Evolutionary conservation across 2,113 vertebrate genomes (phyloP).

Genomic region (Centrocercus urophasianus): DNA sequence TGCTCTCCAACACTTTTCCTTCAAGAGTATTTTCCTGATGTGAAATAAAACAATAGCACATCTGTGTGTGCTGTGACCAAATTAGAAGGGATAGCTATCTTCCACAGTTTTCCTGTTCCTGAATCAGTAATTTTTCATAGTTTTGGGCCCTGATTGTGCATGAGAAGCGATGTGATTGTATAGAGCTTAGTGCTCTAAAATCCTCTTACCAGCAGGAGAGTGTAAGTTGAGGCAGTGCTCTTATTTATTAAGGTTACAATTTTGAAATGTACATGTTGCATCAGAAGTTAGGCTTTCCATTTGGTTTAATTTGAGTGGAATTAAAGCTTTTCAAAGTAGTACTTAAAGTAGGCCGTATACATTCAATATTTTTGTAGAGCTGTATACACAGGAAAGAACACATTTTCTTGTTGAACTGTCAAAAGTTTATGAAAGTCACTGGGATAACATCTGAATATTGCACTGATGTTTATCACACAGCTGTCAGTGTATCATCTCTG

Average conservation of each 20-base stretch:
- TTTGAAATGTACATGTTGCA: background rate
- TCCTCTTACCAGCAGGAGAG: background rate
- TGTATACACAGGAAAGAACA: background rate
- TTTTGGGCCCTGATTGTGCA: background rate
- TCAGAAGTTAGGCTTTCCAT: background rate
- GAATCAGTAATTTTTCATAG: background rate
- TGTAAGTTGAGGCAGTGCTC: background rate
- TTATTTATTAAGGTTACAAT: background rate
- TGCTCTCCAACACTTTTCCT: background rate
- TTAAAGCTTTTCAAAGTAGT: background rate
- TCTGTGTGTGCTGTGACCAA: fast-evolving
- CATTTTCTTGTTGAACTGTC: background rate
- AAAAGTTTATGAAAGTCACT: background rate
- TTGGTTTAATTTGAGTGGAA: background rate
- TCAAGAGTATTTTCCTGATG: background rate
- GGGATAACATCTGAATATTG: background rate
- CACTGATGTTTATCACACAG: background rate
- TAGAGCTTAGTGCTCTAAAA: background rate
- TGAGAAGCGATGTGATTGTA: background rate
- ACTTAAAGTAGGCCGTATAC: fast-evolving
- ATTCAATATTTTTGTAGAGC: background rate
- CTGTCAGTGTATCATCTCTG: background rate
- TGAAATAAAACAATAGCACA: background rate
- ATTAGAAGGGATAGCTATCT: background rate
- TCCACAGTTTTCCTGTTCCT: background rate